phyloP scores from a whole-genome alignment of 2,888 invertebrate species.

The Hololepta plana region DNA sequence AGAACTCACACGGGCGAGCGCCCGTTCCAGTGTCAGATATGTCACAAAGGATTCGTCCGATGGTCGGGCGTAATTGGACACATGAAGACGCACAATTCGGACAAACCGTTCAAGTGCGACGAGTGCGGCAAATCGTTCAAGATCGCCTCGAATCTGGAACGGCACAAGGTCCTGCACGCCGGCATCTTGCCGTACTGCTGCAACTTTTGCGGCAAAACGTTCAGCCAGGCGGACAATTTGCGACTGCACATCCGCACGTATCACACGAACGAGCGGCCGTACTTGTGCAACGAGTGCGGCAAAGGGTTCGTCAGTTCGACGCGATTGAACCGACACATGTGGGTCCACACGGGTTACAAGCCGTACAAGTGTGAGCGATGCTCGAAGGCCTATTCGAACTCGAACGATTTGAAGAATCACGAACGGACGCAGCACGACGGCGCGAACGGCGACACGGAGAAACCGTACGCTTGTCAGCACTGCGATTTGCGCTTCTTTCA shows the following conservation, averaged over 20 bases:
- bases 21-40: slow-evolving; percentile 23
- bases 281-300: slow-evolving; percentile 23
- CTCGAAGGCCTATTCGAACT: slow-evolving; percentile 20
- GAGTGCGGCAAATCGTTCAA: slow-evolving; percentile 23
- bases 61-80: slow-evolving; percentile 24
- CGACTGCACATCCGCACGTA: slow-evolving; percentile 22
- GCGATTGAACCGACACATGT: slow-evolving; percentile 23
- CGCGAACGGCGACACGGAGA: slow-evolving; percentile 14
- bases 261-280: slow-evolving; percentile 23
- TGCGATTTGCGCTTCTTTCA: slow-evolving; percentile 21
- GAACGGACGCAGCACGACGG: slow-evolving; percentile 15
- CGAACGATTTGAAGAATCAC: slow-evolving; percentile 21
- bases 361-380: slow-evolving; percentile 20
- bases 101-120: slow-evolving; percentile 21
- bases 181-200: slow-evolving; percentile 21
- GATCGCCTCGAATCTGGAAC: slow-evolving; percentile 21
- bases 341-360: slow-evolving; percentile 23
- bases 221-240: slow-evolving; percentile 22
- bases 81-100: slow-evolving; percentile 21
- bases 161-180: slow-evolving; percentile 22
- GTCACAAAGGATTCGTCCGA: slow-evolving; percentile 22
- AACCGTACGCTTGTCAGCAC: slow-evolving; percentile 17
- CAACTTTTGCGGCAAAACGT: slow-evolving; percentile 22
- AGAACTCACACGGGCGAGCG: slow-evolving; percentile 35
- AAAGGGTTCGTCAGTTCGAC: slow-evolving; percentile 23